Evolutionary conservation across 2,888 invertebrate genomes (phyloP).

Genomic region (Acholoe squamosa): DNA sequence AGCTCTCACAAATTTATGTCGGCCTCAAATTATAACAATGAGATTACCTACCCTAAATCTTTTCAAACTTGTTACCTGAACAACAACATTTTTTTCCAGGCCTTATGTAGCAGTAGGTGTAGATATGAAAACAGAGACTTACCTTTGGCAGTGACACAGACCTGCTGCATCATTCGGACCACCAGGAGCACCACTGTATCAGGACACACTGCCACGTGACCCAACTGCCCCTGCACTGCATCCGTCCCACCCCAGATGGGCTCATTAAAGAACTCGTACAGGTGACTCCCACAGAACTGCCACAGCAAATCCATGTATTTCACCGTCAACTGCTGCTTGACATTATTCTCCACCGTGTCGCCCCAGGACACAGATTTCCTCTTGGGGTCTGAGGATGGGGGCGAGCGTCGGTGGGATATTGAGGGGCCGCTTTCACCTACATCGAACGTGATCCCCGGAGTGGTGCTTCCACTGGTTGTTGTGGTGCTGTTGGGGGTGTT

Average conservation of each 20-base stretch:
- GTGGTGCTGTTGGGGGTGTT: not conserved
- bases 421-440: not conserved
- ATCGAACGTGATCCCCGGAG: not conserved
- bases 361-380: constrained; percentile 82
- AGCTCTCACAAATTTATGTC: too few species aligned
- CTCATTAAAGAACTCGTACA: constrained; percentile 77
- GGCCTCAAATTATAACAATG: too few species aligned
- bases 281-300: constrained; percentile 77
- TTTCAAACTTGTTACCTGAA: too few species aligned
- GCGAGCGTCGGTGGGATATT: not conserved
- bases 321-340: constrained; percentile 75
- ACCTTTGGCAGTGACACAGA: constrained; percentile 79
- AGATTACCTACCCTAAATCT: too few species aligned
- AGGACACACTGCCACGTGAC: constrained; percentile 76
- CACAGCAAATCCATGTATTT: constrained; percentile 80
- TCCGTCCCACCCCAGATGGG: constrained; percentile 77
- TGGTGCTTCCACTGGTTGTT: not conserved
- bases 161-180: constrained; percentile 80
- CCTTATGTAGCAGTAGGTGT: too few species aligned
- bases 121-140: constrained; percentile 62
- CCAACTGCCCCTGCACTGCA: constrained; percentile 74
- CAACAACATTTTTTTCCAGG: too few species aligned
- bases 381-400: constrained; percentile 65
- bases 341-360: constrained; percentile 79
- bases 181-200: constrained; percentile 77